Evolutionary conservation across 2,797 vertebrate genomes (phyloP), one percentile per base, ranked within the genome.

Genomic region (Sebastes vulpes): DNA sequence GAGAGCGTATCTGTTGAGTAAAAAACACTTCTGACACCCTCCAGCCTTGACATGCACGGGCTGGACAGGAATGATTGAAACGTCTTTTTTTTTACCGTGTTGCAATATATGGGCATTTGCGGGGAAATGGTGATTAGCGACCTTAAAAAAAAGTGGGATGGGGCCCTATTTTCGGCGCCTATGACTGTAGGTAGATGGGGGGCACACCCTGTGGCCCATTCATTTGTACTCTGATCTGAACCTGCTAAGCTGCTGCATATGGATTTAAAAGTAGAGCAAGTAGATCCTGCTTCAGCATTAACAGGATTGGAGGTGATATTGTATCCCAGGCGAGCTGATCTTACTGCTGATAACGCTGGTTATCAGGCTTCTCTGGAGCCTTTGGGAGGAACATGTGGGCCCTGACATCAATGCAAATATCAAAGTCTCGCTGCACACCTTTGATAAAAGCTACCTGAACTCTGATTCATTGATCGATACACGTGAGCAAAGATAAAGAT

Each of bases 361-460:
- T 89, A 91, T 92, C 90, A 79, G 70, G 68, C 67, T 79, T 74
- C 77, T 80, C 64, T 21, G 16, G 48, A 73, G 71, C 71, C 75
- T 83, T 70, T 79, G 20, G 52, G 74, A 77, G 66, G 61, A 77
- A 84, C 70, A 82, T 75, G 68, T 77, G 48, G 66, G 60, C 65
- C 66, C 23, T 73, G 57, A 66, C 83, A 85, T 88, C 74, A 48
- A 71, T 72, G 76, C 67, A 72, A 57, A 71, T 82, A 87, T 90
- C 84, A 87, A 76, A 88, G 78, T 82, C 64, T 75, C 6, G 18
- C 79, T 81, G 65, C 77, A 81, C 84, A 87, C 72, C 73, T 90
- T 87, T 90, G 86, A 91, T 92, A 89, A 92, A 91, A 82, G 66
- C 79, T 70, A 84, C 77, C 83, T 90, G 63, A 87, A 87, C 84